Base-by-base conservation (phyloP, 2,797 vertebrate genomes). In the Enteromius radiatus region DNA sequence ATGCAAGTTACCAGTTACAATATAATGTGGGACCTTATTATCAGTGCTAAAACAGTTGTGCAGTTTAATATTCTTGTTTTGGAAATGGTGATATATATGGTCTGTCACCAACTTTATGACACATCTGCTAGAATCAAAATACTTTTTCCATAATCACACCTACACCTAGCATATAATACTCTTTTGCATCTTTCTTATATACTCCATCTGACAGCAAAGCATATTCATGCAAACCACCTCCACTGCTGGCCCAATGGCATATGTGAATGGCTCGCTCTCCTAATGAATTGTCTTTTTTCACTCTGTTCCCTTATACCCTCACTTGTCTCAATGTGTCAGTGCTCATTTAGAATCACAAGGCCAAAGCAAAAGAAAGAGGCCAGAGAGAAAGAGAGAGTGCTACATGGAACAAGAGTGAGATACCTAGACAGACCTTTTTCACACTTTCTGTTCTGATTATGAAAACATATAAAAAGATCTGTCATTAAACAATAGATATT, bases 271-370 rank as follows among this genome's bases (percentile, higher is more conserved):
- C 73, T 79, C 41, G 21, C 38, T 59, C 49, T 69, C 43, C 15
- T 82, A 78, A 84, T 71, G 74, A 77, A 80, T 79, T 65, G 52
- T 49, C 11, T 73, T 76, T 73, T 74, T 74, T 12, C 63, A 38
- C 26, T 83, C 33, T 75, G 31, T 76, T 38, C 47, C 56, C 56
- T 84, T 78, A 64, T 75, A 68, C 43, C 52, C 76, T 83, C 63
- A 80, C 77, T 75, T 75, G 79, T 84, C 85, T 74, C 76, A 83
- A 52, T 54, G 74, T 64, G 81, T 78, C 85, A 86, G 54, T 47
- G 69, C 86, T 82, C 67, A 81, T 86, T 87, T 89, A 76, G 43
- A 71, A 83, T 68, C 47, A 68, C 49, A 73, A 54, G 38, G 68
- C 80, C 63, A 63, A 6, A 33, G 76, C 23, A 23, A 71, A 59